Evolutionary conservation across 2,113 vertebrate species (phyloP).

Genomic region (Monopterus albus): DNA sequence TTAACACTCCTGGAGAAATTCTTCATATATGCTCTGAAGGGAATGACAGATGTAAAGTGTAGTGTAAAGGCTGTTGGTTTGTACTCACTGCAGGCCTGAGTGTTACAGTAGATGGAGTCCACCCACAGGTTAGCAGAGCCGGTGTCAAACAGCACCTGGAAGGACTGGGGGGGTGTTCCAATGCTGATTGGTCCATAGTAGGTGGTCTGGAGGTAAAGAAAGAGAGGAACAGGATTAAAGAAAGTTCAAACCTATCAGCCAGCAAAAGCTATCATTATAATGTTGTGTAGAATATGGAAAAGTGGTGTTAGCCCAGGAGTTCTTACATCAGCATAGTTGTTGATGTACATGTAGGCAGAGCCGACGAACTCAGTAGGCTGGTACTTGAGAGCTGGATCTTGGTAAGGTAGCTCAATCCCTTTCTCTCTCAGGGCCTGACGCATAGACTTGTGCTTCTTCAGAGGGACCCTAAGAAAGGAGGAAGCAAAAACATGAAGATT

Average conservation of each 20-base stretch:
- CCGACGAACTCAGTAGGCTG: conserved; percentile 16
- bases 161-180: conserved; percentile 71
- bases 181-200: conserved; percentile 71
- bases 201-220: conserved; percentile 52
- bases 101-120: conserved; percentile 71
- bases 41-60: conserved; percentile 9
- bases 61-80: neutral
- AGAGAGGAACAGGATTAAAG: neutral
- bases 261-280: neutral
- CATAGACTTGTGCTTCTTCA: conserved; percentile 80
- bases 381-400: conserved; percentile 76
- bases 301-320: neutral
- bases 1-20: conserved; percentile 8
- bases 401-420: conserved; percentile 64
- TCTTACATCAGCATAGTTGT: conserved; percentile 85
- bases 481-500: neutral
- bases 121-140: conserved; percentile 77
- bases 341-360: conserved; percentile 77
- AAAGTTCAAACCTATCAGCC: neutral
- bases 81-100: conserved; percentile 72
- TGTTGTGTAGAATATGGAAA: neutral
- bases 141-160: conserved; percentile 76
- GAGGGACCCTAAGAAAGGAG: conserved; percentile 73
- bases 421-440: conserved; percentile 81
- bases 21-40: no score